phyloP scores from a whole-genome alignment of 2,888 invertebrate species.

The Didymodactylos carnosus region DNA sequence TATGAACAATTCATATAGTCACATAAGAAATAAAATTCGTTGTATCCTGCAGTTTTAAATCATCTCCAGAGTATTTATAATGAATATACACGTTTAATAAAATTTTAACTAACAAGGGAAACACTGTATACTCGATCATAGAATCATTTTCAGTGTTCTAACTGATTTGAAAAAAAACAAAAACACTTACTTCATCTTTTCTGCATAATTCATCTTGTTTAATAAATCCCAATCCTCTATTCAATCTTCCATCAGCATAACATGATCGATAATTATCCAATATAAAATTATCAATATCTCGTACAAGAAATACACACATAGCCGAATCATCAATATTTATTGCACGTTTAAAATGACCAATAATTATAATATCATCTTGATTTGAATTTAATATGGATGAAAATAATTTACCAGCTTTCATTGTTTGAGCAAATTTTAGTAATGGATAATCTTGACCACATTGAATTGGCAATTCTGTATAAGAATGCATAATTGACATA shows the following conservation, averaged over 20 bases:
- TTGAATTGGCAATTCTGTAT: constrained; percentile 6
- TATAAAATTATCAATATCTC: background rate
- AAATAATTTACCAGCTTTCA: background rate
- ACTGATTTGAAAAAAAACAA: background rate
- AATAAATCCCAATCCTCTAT: constrained; percentile 11
- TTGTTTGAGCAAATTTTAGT: background rate
- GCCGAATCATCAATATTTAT: too few relatives aligned
- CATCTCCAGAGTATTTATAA: too few relatives aligned
- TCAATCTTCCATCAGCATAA: background rate
- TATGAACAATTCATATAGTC: too few relatives aligned
- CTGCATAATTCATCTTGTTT: constrained; percentile 8
- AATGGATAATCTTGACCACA: background rate
- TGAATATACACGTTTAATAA: too few relatives aligned
- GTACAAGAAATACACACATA: too few relatives aligned
- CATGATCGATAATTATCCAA: constrained; percentile 3
- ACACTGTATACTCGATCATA: too few relatives aligned
- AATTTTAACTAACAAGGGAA: too few relatives aligned
- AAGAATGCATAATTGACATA: constrained; percentile 4
- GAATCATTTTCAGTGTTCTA: too few relatives aligned
- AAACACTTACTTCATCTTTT: background rate
- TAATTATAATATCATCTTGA: background rate
- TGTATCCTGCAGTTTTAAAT: too few relatives aligned
- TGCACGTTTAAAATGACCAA: constrained; percentile 5
- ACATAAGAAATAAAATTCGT: too few relatives aligned
- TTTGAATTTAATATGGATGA: background rate